Conservation (phyloP, 2,888 invertebrate species). For the Zele albiditarsus region DNA sequence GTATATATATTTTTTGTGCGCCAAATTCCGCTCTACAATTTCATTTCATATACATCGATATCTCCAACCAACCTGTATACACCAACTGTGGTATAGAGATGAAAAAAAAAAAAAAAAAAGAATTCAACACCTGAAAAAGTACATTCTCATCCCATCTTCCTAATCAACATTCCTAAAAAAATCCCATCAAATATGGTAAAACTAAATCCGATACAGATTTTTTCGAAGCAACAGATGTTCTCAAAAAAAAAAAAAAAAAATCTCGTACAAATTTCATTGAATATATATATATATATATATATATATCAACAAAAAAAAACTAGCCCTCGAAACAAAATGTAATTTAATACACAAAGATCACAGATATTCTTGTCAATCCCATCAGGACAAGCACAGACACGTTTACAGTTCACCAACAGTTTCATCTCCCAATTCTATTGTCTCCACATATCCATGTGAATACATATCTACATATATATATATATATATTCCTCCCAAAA, state of each 20-base stretch:
- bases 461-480: not conserved
- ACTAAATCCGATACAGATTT: not conserved
- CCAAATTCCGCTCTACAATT: too few relatives aligned
- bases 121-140: not conserved
- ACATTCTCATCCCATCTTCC: too few relatives aligned
- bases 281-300: too few relatives aligned
- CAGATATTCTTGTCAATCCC: constrained; percentile 4
- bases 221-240: not conserved
- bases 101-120: not conserved
- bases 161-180: not conserved
- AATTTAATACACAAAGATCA: not conserved
- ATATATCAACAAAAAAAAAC: too few relatives aligned
- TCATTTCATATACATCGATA: too few relatives aligned
- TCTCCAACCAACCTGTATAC: too few relatives aligned
- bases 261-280: not conserved
- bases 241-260: not conserved
- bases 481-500: not conserved
- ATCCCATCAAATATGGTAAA: not conserved
- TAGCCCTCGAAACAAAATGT: not conserved
- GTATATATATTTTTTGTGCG: too few relatives aligned
- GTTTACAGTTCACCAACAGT: constrained; percentile 8
- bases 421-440: constrained; percentile 5
- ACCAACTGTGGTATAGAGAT: too few relatives aligned
- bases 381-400: not conserved
- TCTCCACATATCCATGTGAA: not conserved